Base-by-base conservation (phyloP, 2,797 vertebrate genomes). In the Ambastaia sidthimunki region DNA sequence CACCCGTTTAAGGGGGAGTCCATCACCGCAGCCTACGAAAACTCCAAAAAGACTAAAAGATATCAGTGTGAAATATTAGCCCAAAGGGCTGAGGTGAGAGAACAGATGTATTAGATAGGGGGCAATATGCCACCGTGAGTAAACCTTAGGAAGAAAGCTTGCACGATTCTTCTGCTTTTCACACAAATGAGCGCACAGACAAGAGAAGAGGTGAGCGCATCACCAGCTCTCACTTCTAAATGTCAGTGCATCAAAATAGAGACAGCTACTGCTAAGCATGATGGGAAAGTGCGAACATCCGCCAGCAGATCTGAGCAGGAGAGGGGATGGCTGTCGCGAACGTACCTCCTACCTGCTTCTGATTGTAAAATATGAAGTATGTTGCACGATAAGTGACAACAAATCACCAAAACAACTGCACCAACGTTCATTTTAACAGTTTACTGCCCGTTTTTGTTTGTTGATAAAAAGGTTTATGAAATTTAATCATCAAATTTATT, bases 1-100 rank as follows among this genome's bases (percentile, higher is more conserved):
- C 68, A 63, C 80, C 85, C 81, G 84, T 74, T 86, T 72, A 79
- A 84, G 85, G 80, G 71, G 66, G 80, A 80, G 81, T 83, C 84
- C 87, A 84, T 86, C 83, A 88, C 37, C 18, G 74, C 77, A 74
- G 73, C 79, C 84, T 81, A 83, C 62, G 62, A 80, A 75, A 75
- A 83, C 84, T 81, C 82, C 76, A 67, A 25, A 62, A 86, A 74
- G 80, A 73, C 57, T 79, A 81, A 83, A 84, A 79, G 78, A 83
- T 76, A 74, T 78, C 79, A 55, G 74, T 67, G 21, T 66, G 77
- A 83, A 85, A 81, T 78, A 81, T 68, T 48, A 74, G 84, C 76
- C 76, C 65, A 21, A 65, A 72, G 44, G 76, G 76, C 67, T 62
- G 37, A 57, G 16, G 60, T 62, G 68, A 62, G 65, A 44, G 80